These are phyloP conservation scores for Sternotherus odoratus DNA, from an alignment of 2,797 vertebrate species.

Conservation along the genomic window DNA sequence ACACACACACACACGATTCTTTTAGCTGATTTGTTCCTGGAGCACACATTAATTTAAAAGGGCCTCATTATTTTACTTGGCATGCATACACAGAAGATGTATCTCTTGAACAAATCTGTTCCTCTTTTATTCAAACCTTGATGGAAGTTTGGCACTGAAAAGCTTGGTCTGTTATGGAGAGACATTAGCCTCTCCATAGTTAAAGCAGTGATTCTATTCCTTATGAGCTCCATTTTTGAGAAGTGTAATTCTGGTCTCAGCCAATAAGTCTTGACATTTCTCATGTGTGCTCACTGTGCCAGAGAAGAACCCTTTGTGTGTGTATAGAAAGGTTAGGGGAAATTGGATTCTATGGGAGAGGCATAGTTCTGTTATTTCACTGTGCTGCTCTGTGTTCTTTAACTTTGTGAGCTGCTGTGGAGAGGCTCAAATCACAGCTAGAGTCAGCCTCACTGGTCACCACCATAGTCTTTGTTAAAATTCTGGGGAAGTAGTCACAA, in stretches of 20 bases:
- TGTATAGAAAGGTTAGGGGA: background rate
- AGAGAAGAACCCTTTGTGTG: background rate
- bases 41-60: conserved; percentile 43
- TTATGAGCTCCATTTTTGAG: background rate
- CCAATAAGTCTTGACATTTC: background rate
- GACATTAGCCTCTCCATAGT: background rate
- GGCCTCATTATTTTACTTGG: conserved; percentile 29
- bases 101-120: conserved; percentile 43
- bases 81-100: no score
- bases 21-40: conserved; percentile 16
- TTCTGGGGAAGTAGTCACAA: background rate
- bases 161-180: background rate
- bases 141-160: conserved; percentile 52
- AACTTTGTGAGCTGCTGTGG: background rate
- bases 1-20: background rate
- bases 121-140: conserved; percentile 45
- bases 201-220: background rate
- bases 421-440: background rate
- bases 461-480: background rate
- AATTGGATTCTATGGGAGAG: background rate
- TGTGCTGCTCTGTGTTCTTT: background rate
- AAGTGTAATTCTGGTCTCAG: background rate
- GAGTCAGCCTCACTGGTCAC: background rate
- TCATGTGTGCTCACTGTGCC: background rate
- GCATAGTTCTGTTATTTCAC: background rate